A percentile compares a stretch with the other conserved stretches of the same genome.
Conservation (phyloP, 2,797 vertebrate genomes). For the Notolabrus celidotus region DNA sequence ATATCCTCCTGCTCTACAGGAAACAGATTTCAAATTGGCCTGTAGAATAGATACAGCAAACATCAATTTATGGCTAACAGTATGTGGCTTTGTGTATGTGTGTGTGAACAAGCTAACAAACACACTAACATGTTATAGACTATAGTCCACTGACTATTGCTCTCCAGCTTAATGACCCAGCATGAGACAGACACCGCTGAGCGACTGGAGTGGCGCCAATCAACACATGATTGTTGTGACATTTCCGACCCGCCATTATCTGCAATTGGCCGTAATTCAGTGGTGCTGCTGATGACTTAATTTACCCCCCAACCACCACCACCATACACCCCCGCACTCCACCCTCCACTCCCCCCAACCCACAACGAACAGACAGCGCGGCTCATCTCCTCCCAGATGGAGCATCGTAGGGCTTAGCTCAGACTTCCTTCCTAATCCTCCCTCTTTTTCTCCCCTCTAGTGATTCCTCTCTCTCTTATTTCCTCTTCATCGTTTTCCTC, state of each 20-base stretch:
- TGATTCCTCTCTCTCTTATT: slow-evolving; percentile 7
- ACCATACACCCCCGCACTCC: too few species aligned
- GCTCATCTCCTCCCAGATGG: slow-evolving; percentile 69
- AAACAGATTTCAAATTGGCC: slow-evolving; percentile 19
- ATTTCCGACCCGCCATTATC: slow-evolving; percentile 67
- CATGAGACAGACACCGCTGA: slow-evolving; percentile 33
- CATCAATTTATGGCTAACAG: background rate
- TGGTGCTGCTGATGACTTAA: slow-evolving; percentile 55
- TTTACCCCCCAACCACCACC: slow-evolving; percentile 12
- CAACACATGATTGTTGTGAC: slow-evolving; percentile 70
- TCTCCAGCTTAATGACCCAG: slow-evolving; percentile 55
- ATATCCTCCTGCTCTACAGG: background rate
- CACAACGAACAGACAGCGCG: slow-evolving; percentile 20
- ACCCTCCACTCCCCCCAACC: background rate
- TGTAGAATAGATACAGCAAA: slow-evolving; percentile 4
- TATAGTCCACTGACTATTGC: slow-evolving; percentile 48
- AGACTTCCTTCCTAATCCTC: slow-evolving; percentile 53
- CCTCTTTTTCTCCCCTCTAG: slow-evolving; percentile 35
- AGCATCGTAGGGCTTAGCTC: slow-evolving; percentile 39
- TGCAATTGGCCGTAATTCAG: slow-evolving; percentile 60
- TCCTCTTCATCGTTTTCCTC: slow-evolving; percentile 10
- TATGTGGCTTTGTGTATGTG: slow-evolving; percentile 7
- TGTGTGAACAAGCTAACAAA: background rate
- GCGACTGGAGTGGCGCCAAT: slow-evolving; percentile 57
- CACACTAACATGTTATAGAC: slow-evolving; percentile 6